Evolutionary conservation across 2,113 vertebrate species (phyloP).

Genomic region (Tachuris rubrigastra): DNA sequence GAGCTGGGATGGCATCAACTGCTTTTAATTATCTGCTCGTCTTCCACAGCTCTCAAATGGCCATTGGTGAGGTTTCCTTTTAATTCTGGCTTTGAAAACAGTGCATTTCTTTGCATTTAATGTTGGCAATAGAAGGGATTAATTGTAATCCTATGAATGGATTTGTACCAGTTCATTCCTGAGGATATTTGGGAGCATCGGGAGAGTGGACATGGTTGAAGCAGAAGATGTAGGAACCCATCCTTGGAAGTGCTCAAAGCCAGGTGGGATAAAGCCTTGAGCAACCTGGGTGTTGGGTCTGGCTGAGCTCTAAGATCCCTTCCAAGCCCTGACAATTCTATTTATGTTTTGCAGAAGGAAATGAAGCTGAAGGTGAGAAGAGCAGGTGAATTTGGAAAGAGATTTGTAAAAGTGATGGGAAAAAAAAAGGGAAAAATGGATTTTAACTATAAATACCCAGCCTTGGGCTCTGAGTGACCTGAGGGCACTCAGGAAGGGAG

Average conservation of each 20-base stretch:
- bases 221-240: not conserved
- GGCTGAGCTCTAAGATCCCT: not conserved
- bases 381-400: not conserved
- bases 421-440: not conserved
- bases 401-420: not conserved
- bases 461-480: not conserved
- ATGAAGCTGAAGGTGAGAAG: not conserved
- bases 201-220: not conserved
- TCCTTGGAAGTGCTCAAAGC: not conserved
- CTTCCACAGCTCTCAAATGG: not conserved
- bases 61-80: not conserved
- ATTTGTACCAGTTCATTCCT: not conserved
- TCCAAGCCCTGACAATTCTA: not conserved
- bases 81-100: not conserved
- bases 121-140: not conserved
- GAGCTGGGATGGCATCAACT: not conserved
- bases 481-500: not conserved
- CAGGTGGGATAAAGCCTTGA: not conserved
- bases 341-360: not conserved
- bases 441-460: not conserved
- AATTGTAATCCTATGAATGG: not conserved
- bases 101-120: not conserved
- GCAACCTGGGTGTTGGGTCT: not conserved
- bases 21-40: conserved; percentile 21
- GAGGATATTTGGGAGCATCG: accelerated